Conservation (phyloP, 1,140 invertebrate species). For the Idris sp. region DNA sequence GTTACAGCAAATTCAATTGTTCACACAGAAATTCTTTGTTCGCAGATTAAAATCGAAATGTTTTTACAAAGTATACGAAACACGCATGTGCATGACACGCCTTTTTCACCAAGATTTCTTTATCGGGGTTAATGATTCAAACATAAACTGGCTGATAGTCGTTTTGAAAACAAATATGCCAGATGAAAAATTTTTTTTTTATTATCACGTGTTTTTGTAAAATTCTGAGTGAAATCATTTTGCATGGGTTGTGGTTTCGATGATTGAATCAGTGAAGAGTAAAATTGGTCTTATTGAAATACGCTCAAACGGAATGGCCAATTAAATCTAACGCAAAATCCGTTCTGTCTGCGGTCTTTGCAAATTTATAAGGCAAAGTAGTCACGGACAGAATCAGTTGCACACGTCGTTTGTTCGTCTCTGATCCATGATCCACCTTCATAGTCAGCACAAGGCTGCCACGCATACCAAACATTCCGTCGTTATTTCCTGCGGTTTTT, state of each 20-base stretch:
- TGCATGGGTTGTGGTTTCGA: too few species aligned
- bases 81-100: too few species aligned
- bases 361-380: constrained; percentile 19
- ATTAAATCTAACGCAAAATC: constrained; percentile 3
- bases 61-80: too few species aligned
- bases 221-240: too few species aligned
- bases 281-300: too few species aligned
- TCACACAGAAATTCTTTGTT: too few species aligned
- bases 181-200: neutral
- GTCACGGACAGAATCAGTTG: constrained; percentile 11
- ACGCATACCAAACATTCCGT: constrained; percentile 33
- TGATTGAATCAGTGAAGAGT: too few species aligned
- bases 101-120: too few species aligned
- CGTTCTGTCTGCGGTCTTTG: neutral
- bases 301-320: neutral
- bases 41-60: too few species aligned
- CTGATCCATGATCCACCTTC: constrained; percentile 37
- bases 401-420: constrained; percentile 28
- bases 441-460: constrained; percentile 18
- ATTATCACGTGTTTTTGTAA: too few species aligned
- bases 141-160: constrained; percentile 4
- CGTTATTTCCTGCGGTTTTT: constrained; percentile 6
- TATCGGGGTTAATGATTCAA: constrained; percentile 21
- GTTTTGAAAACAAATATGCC: neutral
- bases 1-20: too few species aligned